Percentiles rank a stretch among this genome's conserved stretches.
Conservation (phyloP, 2,888 invertebrate species). For the Polietes domitor region DNA sequence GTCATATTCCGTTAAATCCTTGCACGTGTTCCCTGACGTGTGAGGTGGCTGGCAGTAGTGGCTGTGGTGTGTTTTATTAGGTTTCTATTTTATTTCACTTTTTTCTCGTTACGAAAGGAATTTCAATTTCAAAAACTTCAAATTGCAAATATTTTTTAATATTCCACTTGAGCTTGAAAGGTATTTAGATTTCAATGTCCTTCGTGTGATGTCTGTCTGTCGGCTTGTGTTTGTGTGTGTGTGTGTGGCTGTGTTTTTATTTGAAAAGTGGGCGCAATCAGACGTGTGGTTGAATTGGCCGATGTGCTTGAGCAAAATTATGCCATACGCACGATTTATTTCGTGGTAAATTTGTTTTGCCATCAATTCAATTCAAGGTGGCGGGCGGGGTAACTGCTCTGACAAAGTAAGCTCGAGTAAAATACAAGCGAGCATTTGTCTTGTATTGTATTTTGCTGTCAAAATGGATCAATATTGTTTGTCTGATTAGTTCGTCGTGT, state of each 20-base stretch:
- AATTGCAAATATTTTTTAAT: slow-evolving; percentile 32
- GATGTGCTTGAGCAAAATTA: neutral
- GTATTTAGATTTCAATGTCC: slow-evolving; percentile 19
- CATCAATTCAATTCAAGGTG: too few species aligned
- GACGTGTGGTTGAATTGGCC: slow-evolving; percentile 28
- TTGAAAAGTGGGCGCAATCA: neutral
- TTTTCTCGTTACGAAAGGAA: neutral
- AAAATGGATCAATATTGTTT: too few species aligned
- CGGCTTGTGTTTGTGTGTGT: too few species aligned
- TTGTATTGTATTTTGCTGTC: too few species aligned
- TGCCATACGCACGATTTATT: slow-evolving; percentile 19
- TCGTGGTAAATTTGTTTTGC: slow-evolving; percentile 20
- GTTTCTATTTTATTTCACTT: neutral
- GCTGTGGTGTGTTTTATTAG: slow-evolving; percentile 20
- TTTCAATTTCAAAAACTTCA: slow-evolving; percentile 33
- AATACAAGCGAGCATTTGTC: too few species aligned
- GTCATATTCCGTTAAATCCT: slow-evolving; percentile 52
- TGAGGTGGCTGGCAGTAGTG: slow-evolving; percentile 21
- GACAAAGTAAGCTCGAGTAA: too few species aligned
- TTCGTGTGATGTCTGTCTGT: neutral
- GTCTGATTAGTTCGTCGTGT: too few species aligned
- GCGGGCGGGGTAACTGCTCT: too few species aligned
- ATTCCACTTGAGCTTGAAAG: slow-evolving; percentile 19
- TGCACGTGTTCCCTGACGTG: slow-evolving; percentile 65
- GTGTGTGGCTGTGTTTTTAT: neutral